These are phyloP conservation scores for Mus pahari DNA, from an alignment of 2,113 vertebrate species.

Conservation along the genomic window DNA sequence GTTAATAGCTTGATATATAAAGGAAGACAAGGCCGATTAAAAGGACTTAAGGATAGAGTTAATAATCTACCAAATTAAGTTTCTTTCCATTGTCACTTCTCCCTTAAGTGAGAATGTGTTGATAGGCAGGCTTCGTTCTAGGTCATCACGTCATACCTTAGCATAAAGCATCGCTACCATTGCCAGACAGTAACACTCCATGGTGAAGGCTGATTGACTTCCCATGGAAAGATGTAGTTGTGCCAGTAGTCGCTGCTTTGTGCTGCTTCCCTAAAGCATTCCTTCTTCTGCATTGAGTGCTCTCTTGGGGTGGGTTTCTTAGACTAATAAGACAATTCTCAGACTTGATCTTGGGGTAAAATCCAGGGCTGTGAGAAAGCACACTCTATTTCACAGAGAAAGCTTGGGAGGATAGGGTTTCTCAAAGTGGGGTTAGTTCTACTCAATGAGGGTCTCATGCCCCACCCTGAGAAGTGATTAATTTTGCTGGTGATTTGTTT, in stretches of 20 bases:
- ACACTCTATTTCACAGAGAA: not conserved
- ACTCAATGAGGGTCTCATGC: not conserved
- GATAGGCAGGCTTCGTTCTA: not conserved
- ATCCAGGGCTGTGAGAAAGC: not conserved
- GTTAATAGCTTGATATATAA: not conserved
- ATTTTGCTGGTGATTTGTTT: not conserved
- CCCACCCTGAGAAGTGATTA: not conserved
- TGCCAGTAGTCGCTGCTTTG: not conserved
- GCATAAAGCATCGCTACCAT: not conserved
- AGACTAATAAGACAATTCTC: conserved; percentile 1
- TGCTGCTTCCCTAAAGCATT: not conserved
- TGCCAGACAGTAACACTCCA: not conserved
- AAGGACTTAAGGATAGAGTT: too few relatives aligned
- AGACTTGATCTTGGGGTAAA: conserved; percentile 48
- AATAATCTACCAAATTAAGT: not conserved
- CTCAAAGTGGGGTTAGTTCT: conserved; percentile 12
- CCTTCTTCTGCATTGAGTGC: not conserved
- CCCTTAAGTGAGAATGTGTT: not conserved
- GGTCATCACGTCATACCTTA: not conserved
- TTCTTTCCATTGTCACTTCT: not conserved
- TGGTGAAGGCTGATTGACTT: too few relatives aligned
- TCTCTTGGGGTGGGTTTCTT: conserved; percentile 59
- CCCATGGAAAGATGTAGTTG: not conserved
- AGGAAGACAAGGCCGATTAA: not conserved
- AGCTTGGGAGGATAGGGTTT: not conserved